Evolutionary conservation across 2,113 vertebrate species (phyloP).

Genomic region (Pygoscelis adeliae): DNA sequence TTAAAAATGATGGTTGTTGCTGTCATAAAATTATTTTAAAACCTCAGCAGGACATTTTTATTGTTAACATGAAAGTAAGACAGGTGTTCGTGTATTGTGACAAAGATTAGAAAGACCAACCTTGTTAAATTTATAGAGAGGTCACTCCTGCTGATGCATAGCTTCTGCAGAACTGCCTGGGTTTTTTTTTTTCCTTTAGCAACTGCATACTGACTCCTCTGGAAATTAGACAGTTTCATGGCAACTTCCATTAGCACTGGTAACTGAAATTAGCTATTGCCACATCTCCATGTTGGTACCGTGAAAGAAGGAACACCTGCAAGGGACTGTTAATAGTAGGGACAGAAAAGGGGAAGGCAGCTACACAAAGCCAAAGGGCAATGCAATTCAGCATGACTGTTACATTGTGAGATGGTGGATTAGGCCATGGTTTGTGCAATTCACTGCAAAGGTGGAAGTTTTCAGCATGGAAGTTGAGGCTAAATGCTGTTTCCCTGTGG

Average conservation of each 20-base stretch:
- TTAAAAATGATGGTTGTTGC: not conserved
- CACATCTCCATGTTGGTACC: not conserved
- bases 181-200: not conserved
- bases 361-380: not conserved
- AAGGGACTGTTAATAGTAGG: not conserved
- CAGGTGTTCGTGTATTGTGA: not conserved
- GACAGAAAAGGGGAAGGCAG: not conserved
- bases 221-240: not conserved
- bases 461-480: not conserved
- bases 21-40: slow-evolving; percentile 19
- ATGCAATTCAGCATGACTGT: not conserved
- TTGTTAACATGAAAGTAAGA: slow-evolving; percentile 7
- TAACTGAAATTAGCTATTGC: not conserved
- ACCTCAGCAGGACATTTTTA: not conserved
- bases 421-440: not conserved
- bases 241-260: not conserved
- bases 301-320: not conserved
- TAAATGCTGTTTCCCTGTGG: not conserved
- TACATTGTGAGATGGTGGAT: not conserved
- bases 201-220: not conserved
- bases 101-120: slow-evolving; percentile 2
- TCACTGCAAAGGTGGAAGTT: not conserved
- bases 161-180: not conserved
- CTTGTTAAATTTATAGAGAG: not conserved
- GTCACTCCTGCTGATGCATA: not conserved